Conservation (phyloP, 2,888 invertebrate genomes). For the Callosobruchus maculatus region DNA sequence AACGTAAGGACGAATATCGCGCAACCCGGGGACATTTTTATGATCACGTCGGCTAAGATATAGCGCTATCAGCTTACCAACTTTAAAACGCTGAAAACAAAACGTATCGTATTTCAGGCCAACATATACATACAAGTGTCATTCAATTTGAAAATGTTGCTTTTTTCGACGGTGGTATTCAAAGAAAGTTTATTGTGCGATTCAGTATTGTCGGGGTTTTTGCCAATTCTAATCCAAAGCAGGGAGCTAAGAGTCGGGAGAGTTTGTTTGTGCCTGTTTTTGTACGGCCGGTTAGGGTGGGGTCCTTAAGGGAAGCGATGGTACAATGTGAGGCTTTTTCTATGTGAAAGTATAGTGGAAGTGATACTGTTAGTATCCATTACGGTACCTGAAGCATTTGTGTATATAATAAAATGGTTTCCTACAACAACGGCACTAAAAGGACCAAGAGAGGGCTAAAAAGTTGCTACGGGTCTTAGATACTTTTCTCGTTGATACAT, state of each 20-base stretch:
- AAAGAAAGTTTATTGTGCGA: constrained; percentile 20
- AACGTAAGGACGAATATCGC: constrained; percentile 40
- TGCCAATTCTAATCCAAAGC: not conserved
- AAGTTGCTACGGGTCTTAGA: not conserved
- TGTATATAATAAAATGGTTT: not conserved
- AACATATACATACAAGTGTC: constrained; percentile 44
- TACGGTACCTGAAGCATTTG: not conserved
- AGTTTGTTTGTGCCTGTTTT: not conserved
- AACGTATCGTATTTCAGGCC: constrained; percentile 48
- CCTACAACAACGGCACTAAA: not conserved
- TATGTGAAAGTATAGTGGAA: not conserved
- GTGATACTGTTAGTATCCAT: not conserved
- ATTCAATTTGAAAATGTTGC: constrained; percentile 43
- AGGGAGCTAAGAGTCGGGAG: not conserved
- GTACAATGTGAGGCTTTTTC: not conserved
- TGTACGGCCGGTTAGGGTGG: not conserved
- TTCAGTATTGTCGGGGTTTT: constrained; percentile 1
- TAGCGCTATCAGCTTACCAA: constrained; percentile 51
- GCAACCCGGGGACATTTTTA: constrained; percentile 47
- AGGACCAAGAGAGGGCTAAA: not conserved
- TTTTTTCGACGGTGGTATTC: constrained; percentile 26
- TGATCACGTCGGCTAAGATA: constrained; percentile 47
- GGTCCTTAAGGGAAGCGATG: not conserved
- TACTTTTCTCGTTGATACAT: no score
- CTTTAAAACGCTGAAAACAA: constrained; percentile 49